Conservation (phyloP, 2,888 invertebrate genomes). For the Ferrisia virgata region DNA sequence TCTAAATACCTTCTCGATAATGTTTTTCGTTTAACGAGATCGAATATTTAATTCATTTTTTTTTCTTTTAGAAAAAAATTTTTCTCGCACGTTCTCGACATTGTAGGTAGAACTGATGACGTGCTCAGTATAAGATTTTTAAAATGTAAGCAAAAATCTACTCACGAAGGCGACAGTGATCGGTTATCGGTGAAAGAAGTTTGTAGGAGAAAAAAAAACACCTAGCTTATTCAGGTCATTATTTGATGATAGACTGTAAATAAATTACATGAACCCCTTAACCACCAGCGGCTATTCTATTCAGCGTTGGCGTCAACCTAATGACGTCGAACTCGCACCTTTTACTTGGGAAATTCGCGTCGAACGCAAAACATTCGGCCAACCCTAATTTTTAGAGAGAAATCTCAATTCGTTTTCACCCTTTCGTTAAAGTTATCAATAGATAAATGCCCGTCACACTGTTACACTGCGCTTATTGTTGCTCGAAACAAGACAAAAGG, state of each 20-base stretch:
- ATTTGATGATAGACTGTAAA: slow-evolving; percentile 11
- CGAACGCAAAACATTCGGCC: not conserved
- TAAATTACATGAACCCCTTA: slow-evolving; percentile 7
- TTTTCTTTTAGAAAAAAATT: not conserved
- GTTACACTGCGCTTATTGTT: not conserved
- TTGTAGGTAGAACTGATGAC: not conserved
- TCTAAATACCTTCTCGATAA: not conserved
- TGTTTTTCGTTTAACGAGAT: not conserved
- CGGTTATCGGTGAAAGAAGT: not conserved
- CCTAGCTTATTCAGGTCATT: not conserved
- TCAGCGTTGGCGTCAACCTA: slow-evolving; percentile 20
- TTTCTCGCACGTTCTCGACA: not conserved
- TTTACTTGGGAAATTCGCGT: not conserved
- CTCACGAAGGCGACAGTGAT: not conserved
- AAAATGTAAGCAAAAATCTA: not conserved
- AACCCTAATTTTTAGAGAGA: slow-evolving; percentile 15
- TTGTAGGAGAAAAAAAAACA: not conserved
- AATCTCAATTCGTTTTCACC: slow-evolving; percentile 13
- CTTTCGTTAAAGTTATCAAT: slow-evolving; percentile 11
- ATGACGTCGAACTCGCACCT: slow-evolving; percentile 5
- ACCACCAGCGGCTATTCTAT: slow-evolving; percentile 12
- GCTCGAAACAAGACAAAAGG: not conserved
- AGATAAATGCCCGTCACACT: not conserved
- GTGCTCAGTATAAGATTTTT: not conserved
- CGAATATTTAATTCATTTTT: not conserved